Evolutionary conservation across 2,113 vertebrate genomes (phyloP), one percentile per base, ranked within the genome.

Genomic region (Ploceus nigricollis): DNA sequence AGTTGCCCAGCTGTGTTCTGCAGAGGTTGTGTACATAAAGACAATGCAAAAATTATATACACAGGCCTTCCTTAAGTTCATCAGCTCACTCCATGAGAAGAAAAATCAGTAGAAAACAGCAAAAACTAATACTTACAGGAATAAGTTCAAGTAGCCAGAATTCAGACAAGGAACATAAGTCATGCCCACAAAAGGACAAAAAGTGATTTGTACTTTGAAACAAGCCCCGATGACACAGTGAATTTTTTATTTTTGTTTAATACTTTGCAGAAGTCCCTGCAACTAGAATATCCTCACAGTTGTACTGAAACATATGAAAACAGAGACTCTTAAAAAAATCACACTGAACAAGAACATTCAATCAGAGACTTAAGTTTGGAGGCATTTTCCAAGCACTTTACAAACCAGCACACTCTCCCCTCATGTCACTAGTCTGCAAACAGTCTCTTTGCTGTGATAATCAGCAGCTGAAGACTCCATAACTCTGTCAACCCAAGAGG

Each of bases 141-240:
- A 2, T 28, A 89, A 65, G 11, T 31, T 73, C 16, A 31, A 77
- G 45, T 48, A 48, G 18, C 47, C 71, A 72, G 39, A 70, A 56
- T 61, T 90, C 6, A 5, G 64, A 57, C 30, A 81, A 31, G 30
- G 58, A 90, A 57, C 33, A 21, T 22, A 51, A 61, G 69, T 65
- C 66, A 89, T 30, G 19, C 24, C 64, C 90, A 92, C 77, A 93
- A 77, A 89, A 82, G 37, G 78, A 92, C 22, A 75, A 6, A 72
- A 69, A 54, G 50, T 24, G 4, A 88, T 96, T 96, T 94, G 79
- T 87, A 93, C 76, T 91, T 90, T 90, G 61, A 58, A 54, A 31
- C 56, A 25, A 47, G 30, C 2, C 8, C 35, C 37, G 61, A 11
- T 3, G 19, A 81, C 53, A 39, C 6, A 28, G 19, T 40, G 35